phyloP scores from a whole-genome alignment of 2,113 vertebrate species.

The Beaufortia kweichowensis region DNA sequence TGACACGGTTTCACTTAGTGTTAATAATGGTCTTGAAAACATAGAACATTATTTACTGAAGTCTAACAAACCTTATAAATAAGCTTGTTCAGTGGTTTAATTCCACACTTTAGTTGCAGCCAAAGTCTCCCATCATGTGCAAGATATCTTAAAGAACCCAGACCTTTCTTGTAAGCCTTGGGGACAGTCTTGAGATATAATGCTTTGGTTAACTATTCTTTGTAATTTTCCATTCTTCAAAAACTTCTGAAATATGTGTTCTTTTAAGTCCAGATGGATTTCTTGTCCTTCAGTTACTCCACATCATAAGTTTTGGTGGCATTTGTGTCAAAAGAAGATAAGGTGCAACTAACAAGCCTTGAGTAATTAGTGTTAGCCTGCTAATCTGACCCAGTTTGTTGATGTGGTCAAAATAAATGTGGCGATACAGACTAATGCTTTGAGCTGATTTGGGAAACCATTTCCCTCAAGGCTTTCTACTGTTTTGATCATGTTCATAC shows the following conservation, averaged over 20 bases:
- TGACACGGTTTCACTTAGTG: neutral
- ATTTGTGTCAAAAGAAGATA: constrained; percentile 64
- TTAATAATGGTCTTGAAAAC: neutral
- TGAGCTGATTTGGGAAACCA: constrained; percentile 57
- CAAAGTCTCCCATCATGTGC: constrained; percentile 33
- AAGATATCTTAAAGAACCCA: constrained; percentile 36
- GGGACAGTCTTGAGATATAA: constrained; percentile 56
- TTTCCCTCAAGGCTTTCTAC: constrained; percentile 36
- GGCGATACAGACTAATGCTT: constrained; percentile 42
- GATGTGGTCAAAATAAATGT: constrained; percentile 42
- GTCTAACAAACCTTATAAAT: neutral
- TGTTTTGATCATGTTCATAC: constrained; percentile 41
- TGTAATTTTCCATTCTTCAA: constrained; percentile 4
- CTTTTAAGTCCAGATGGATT: constrained; percentile 1
- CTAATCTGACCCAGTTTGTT: constrained; percentile 59
- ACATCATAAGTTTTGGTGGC: constrained; percentile 66
- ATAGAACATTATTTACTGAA: constrained; percentile 22
- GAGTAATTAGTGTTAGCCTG: constrained; percentile 59
- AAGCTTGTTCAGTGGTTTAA: neutral
- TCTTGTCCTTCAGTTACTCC: constrained; percentile 54
- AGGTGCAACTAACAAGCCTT: constrained; percentile 66
- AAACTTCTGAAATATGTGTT: neutral
- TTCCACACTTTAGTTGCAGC: neutral
- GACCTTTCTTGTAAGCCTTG: constrained; percentile 61
- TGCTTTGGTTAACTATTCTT: constrained; percentile 13